Base-by-base conservation (phyloP, 2,113 vertebrate genomes). In the Riparia riparia region DNA sequence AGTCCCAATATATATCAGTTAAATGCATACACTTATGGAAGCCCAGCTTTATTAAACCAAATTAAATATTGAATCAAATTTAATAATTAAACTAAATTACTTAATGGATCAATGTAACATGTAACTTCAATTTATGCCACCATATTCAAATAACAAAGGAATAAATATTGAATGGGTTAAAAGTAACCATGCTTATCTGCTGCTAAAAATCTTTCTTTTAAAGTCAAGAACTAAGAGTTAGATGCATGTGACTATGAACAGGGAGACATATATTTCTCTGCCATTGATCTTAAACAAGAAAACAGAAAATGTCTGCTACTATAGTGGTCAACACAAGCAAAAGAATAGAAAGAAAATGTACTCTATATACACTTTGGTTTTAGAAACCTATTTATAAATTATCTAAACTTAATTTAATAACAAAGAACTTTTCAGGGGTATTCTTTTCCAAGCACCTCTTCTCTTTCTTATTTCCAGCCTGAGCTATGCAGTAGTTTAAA, bases 51-150 rank as follows among this genome's bases (percentile, higher is more conserved):
- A 98, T 98, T 98, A 98, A 98, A 97, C 89, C 84, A 97, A 98
- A 98, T 98, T 98, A 98, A 98, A 98, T 98, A 98, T 98, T 98
- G 97, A 98, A 97, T 96, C 80, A 97, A 97, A 98, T 98, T 98
- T 98, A 98, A 98, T 98, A 98, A 98, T 98, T 98, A 98, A 98
- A 98, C 93, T 96, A 84, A 96, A 98, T 97, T 98, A 97, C 96
- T 97, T 97, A 96, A 97, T 97, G 96, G 72, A 96, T 97, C 96
- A 95, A 93, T 98, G 98, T 98, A 98, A 91, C 83, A 95, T 83
- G 90, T 87, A 97, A 93, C 89, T 97, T 96, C 86, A 95, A 95
- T 97, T 97, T 96, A 86, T 96, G 45, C 56, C 91, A 83, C 83
- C 49, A 83, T 86, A 80, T 73, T 88, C 34, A 24, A 95, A 91